A percentile compares a stretch with the other conserved stretches of the same genome.
Conservation (phyloP, 2,888 invertebrate genomes). For the Coremacera marginata region DNA sequence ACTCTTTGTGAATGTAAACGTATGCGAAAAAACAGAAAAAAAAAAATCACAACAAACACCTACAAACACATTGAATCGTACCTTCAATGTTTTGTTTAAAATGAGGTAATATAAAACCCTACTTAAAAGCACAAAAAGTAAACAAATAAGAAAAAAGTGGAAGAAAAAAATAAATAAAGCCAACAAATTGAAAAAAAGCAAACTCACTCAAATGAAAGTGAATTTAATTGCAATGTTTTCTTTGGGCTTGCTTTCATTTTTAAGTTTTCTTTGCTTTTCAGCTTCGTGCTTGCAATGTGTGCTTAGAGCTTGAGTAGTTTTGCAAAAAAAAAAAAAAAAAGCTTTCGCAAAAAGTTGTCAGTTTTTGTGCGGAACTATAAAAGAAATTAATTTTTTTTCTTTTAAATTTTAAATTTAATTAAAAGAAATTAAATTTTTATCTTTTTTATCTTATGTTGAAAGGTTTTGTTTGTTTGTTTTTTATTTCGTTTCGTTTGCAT, state of each 20-base stretch:
- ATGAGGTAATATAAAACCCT: conserved; percentile 38
- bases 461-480: neutral
- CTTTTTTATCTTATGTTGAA: too few species aligned
- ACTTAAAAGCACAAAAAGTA: neutral
- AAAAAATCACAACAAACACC: neutral
- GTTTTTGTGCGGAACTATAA: neutral
- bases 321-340: neutral
- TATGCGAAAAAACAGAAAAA: neutral
- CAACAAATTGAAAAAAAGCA: neutral
- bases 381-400: too few species aligned
- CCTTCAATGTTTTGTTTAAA: conserved; percentile 30
- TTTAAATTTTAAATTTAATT: too few species aligned
- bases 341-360: neutral
- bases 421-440: too few species aligned
- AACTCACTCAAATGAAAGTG: conserved; percentile 48
- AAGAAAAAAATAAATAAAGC: neutral
- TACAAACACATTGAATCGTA: neutral
- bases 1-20: conserved; percentile 16
- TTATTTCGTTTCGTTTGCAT: neutral
- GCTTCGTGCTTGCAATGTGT: too few species aligned
- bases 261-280: neutral
- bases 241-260: neutral
- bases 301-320: neutral
- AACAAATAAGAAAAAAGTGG: neutral
- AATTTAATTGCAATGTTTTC: conserved; percentile 37